Percentiles rank a stretch among this genome's conserved stretches.
Conservation (phyloP, 2,888 invertebrate genomes). For the Drosophila bunnanda region DNA sequence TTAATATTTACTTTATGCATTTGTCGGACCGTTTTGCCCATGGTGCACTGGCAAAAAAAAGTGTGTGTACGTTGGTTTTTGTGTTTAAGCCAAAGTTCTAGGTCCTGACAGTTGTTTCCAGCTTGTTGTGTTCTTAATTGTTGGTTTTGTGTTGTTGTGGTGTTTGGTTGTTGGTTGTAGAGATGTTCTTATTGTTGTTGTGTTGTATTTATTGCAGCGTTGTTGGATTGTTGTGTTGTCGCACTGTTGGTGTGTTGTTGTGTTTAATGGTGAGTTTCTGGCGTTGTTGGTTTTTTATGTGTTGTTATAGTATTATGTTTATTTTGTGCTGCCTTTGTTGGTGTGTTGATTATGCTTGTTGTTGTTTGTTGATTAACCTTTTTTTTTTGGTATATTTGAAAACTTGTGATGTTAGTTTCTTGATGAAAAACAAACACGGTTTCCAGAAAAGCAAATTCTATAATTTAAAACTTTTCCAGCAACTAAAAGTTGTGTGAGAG, state of each 20-base stretch:
- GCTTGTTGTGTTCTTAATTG: conserved; percentile 12
- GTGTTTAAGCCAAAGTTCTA: conserved; percentile 1
- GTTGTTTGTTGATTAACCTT: neutral
- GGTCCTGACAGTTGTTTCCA: neutral
- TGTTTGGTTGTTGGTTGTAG: neutral
- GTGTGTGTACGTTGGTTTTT: neutral
- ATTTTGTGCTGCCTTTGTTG: too few species aligned
- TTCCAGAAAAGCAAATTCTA: neutral
- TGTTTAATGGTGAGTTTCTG: neutral
- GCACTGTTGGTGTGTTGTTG: neutral
- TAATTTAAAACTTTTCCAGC: neutral
- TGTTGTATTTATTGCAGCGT: neutral
- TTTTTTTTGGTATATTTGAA: neutral
- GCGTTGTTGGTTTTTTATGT: neutral
- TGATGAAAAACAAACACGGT: neutral
- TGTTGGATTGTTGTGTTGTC: neutral
- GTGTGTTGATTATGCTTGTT: neutral
- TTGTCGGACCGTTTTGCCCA: too few species aligned
- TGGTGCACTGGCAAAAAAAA: conserved; percentile 11
- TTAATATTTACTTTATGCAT: too few species aligned
- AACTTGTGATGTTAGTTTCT: neutral
- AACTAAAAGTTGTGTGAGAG: neutral
- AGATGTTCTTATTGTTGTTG: neutral
- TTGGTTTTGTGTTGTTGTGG: neutral
- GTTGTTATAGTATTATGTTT: neutral